Evolutionary conservation across 2,113 vertebrate species (phyloP).

Genomic region (Tetraodon nigroviridis): DNA sequence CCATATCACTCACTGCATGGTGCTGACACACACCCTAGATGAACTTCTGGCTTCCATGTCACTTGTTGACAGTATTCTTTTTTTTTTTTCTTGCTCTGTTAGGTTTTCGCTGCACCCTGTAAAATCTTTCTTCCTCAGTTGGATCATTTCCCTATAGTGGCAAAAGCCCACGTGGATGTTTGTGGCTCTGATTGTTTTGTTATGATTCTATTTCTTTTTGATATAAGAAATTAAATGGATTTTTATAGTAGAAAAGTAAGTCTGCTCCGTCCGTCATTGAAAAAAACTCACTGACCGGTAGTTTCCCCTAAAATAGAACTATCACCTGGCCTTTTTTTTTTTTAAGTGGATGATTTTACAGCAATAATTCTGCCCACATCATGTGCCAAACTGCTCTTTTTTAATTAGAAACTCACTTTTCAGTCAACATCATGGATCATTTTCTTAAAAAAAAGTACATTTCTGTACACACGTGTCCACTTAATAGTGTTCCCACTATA

Average conservation of each 20-base stretch:
- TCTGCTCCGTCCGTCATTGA: constrained; percentile 75
- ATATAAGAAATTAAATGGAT: constrained; percentile 78
- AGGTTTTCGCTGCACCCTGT: constrained; percentile 40
- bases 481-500: constrained; percentile 59
- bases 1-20: constrained; percentile 66
- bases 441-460: constrained; percentile 37
- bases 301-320: neutral
- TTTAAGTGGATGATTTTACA: too few relatives aligned
- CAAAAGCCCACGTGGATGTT: constrained; percentile 58
- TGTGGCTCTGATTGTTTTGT: constrained; percentile 68
- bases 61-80: constrained; percentile 61
- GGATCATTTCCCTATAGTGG: constrained; percentile 53
- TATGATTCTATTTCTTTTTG: constrained; percentile 70
- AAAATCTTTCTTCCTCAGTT: constrained; percentile 57
- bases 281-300: constrained; percentile 55
- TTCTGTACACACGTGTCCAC: constrained; percentile 50
- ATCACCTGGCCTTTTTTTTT: too few relatives aligned
- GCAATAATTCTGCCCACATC: too few relatives aligned
- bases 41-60: constrained; percentile 39
- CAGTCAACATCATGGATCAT: constrained; percentile 34
- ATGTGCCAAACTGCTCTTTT: constrained; percentile 32
- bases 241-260: constrained; percentile 81
- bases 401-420: constrained; percentile 50
- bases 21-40: constrained; percentile 50
- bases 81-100: constrained; percentile 36